phyloP scores from a whole-genome alignment of 2,888 invertebrate species.

The Encarsia formosa region DNA sequence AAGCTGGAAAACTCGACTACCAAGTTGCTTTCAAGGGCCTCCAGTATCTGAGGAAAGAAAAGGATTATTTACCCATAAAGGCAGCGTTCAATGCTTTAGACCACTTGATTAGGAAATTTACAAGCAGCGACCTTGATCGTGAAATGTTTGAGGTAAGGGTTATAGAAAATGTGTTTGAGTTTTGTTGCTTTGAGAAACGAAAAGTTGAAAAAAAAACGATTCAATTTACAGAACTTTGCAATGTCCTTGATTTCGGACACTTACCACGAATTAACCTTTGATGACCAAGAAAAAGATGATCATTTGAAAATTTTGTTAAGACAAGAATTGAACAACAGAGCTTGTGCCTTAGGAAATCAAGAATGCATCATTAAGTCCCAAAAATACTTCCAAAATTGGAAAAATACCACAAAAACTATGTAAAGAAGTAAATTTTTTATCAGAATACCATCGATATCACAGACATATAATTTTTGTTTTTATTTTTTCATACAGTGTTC shows the following conservation, averaged over 20 bases:
- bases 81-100: constrained; percentile 58
- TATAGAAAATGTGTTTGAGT: no score
- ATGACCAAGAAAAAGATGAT: constrained; percentile 51
- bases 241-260: constrained; percentile 49
- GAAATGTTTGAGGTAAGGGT: constrained; percentile 27
- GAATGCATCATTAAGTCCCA: constrained; percentile 53
- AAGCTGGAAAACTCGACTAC: constrained; percentile 55
- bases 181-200: not conserved
- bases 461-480: not conserved
- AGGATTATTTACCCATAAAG: constrained; percentile 67
- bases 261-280: constrained; percentile 55
- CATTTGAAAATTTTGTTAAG: constrained; percentile 57
- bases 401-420: not conserved
- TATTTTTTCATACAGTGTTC: constrained; percentile 56
- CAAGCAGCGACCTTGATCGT: constrained; percentile 29
- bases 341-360: constrained; percentile 56
- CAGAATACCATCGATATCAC: not conserved
- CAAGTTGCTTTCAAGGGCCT: constrained; percentile 57
- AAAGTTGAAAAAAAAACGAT: not conserved
- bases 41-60: constrained; percentile 59
- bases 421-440: not conserved
- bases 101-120: constrained; percentile 40
- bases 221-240: constrained; percentile 28
- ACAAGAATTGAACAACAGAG: constrained; percentile 57
- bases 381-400: constrained; percentile 51